Percentiles rank a stretch among this genome's conserved stretches.
These are phyloP conservation scores for Cyclura pinguis DNA, from an alignment of 2,797 vertebrate species.

Conservation along the genomic window DNA sequence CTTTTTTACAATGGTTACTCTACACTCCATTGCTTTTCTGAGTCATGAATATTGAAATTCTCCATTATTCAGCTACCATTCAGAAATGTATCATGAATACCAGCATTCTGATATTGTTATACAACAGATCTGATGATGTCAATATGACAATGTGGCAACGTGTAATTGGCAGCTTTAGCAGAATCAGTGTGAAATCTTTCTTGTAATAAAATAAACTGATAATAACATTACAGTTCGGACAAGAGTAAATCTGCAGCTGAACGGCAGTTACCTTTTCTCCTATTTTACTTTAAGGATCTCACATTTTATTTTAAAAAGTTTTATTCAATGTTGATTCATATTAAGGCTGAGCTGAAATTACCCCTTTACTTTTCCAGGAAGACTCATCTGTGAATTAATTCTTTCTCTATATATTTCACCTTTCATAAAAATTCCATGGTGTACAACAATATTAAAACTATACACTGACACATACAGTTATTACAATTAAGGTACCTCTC, in stretches of 20 bases:
- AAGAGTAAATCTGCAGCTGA: neutral
- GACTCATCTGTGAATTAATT: neutral
- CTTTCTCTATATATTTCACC: neutral
- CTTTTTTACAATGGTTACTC: slow-evolving; percentile 9
- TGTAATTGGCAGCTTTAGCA: slow-evolving; percentile 10
- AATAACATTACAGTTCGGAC: neutral
- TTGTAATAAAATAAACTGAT: slow-evolving; percentile 6
- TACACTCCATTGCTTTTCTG: neutral
- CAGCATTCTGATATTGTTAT: neutral
- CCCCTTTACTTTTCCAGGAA: neutral
- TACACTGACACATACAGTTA: neutral
- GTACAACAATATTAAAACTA: neutral
- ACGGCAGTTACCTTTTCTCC: neutral
- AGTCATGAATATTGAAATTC: neutral
- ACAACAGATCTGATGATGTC: slow-evolving; percentile 8
- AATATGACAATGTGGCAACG: slow-evolving; percentile 6
- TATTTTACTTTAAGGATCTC: slow-evolving; percentile 11
- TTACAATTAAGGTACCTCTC: neutral
- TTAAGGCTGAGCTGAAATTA: neutral
- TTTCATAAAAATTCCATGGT: neutral
- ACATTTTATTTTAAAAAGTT: neutral
- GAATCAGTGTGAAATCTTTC: slow-evolving; percentile 6
- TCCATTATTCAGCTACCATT: neutral
- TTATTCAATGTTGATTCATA: neutral
- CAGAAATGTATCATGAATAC: neutral